These are phyloP conservation scores for Mellilla xanthometata DNA, from an alignment of 2,888 invertebrate species.

Conservation along the genomic window DNA sequence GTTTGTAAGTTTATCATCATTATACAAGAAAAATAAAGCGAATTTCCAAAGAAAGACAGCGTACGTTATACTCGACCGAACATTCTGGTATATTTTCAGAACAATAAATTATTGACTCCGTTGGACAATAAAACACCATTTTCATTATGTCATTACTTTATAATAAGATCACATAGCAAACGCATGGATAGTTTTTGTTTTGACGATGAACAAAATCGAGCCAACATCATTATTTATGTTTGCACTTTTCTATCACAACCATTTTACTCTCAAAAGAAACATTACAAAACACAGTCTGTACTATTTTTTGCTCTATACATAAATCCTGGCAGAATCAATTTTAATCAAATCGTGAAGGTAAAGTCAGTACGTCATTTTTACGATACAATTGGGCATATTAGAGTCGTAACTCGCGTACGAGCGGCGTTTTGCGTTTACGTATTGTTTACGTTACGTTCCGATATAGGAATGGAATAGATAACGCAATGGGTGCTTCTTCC, in stretches of 20 bases:
- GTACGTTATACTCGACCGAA: too few species aligned
- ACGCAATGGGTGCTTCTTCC: slow-evolving; percentile 52
- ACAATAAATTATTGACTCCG: too few species aligned
- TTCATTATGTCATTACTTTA: not conserved
- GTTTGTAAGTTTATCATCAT: too few species aligned
- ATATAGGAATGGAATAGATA: slow-evolving; percentile 49
- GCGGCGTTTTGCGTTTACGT: slow-evolving; percentile 36
- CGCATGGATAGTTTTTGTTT: too few species aligned
- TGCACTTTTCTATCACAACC: not conserved
- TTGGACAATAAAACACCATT: too few species aligned
- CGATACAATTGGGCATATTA: slow-evolving; percentile 32
- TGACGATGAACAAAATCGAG: not conserved
- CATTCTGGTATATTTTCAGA: too few species aligned
- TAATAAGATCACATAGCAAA: too few species aligned
- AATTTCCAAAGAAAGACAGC: too few species aligned
- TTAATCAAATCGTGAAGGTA: slow-evolving; percentile 32
- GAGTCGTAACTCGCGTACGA: slow-evolving; percentile 34
- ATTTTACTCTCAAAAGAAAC: not conserved
- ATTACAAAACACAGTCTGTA: slow-evolving; percentile 5
- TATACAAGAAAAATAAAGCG: too few species aligned
- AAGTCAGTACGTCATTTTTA: slow-evolving; percentile 29
- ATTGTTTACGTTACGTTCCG: slow-evolving; percentile 39
- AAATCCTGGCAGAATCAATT: slow-evolving; percentile 24
- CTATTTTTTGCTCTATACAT: slow-evolving; percentile 6
- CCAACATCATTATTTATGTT: too few species aligned